A percentile compares a stretch with the other conserved stretches of the same genome.
Conservation (phyloP, 2,797 vertebrate genomes). For the Neosilurus mollespiculum region DNA sequence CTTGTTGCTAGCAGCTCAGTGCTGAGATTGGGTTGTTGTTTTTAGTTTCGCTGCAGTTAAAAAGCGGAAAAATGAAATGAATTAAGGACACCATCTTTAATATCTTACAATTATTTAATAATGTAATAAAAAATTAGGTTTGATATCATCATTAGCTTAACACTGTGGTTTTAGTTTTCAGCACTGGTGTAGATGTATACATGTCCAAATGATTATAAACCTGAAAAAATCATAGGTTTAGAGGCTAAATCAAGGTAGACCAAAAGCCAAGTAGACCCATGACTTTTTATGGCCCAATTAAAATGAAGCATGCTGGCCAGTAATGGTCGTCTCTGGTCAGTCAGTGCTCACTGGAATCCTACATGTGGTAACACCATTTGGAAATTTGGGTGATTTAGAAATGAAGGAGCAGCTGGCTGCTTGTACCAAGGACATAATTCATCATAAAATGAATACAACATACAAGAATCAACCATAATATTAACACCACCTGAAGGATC, state of each 20-base stretch:
- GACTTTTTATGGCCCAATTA: slow-evolving; percentile 19
- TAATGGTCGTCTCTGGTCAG: slow-evolving; percentile 11
- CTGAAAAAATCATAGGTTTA: neutral
- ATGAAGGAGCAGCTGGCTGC: neutral
- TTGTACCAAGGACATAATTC: neutral
- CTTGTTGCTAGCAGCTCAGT: too few species aligned
- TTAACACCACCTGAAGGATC: too few species aligned
- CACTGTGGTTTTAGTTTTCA: neutral
- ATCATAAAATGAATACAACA: neutral
- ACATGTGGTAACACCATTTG: slow-evolving; percentile 3
- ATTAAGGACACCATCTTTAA: neutral
- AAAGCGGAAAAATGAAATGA: too few species aligned
- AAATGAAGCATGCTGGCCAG: neutral
- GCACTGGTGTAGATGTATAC: neutral
- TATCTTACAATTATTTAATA: neutral
- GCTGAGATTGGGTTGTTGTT: too few species aligned
- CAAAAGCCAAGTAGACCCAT: slow-evolving; percentile 1
- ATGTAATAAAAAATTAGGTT: too few species aligned
- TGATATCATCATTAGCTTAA: neutral
- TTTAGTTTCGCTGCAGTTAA: too few species aligned
- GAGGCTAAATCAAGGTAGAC: neutral
- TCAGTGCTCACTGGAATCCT: slow-evolving; percentile 13
- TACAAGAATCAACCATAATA: neutral
- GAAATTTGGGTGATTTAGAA: neutral
- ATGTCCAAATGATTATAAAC: neutral